Evolutionary conservation across 2,113 vertebrate genomes (phyloP).

Genomic region (Garra rufa): DNA sequence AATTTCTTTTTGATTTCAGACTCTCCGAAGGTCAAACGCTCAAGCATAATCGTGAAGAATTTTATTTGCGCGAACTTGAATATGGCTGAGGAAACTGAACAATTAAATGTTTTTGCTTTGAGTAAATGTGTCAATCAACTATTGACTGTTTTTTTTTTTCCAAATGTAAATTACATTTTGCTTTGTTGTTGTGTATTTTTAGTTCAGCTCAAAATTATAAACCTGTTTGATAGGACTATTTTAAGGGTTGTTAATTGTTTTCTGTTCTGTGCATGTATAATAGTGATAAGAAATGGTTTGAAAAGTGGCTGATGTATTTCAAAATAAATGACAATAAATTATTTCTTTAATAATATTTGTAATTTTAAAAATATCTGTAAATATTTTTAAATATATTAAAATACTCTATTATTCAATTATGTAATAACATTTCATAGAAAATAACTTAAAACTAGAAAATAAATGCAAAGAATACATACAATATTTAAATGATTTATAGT

Average conservation of each 20-base stretch:
- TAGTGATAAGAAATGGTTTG: neutral
- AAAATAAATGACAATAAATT: too few relatives aligned
- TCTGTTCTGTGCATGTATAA: neutral
- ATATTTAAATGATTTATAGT: neutral
- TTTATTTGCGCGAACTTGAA: neutral
- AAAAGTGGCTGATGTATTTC: too few relatives aligned
- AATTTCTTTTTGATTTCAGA: neutral
- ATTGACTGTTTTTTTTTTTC: neutral
- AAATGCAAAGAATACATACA: neutral
- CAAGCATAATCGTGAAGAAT: neutral
- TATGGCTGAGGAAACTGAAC: neutral
- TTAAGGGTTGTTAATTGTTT: neutral
- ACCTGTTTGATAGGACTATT: neutral
- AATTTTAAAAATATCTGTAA: too few relatives aligned
- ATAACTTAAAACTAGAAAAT: neutral
- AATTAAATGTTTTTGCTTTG: neutral
- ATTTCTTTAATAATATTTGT: neutral
- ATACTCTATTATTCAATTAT: too few relatives aligned
- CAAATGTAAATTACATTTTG: neutral
- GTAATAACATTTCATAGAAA: neutral
- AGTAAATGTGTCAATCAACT: neutral
- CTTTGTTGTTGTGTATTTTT: neutral
- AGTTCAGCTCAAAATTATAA: neutral
- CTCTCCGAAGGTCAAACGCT: constrained; percentile 1
- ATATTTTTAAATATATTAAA: too few relatives aligned